Evolutionary conservation across 2,888 invertebrate genomes (phyloP).

Genomic region (Chaetogeoica ovagalla): DNA sequence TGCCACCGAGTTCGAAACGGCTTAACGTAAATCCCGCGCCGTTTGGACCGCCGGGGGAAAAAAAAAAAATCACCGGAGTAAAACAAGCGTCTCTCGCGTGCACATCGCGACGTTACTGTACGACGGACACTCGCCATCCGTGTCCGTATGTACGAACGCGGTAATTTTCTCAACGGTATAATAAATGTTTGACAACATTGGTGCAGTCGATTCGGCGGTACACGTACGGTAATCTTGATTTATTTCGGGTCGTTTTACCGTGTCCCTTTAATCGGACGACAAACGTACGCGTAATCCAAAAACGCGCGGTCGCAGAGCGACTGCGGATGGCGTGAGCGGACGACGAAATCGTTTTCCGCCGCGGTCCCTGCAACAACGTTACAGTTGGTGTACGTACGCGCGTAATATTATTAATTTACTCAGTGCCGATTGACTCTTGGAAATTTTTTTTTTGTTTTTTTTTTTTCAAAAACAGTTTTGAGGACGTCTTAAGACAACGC

Average conservation of each 20-base stretch:
- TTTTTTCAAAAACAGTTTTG: no score
- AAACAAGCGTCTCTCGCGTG: background rate
- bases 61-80: background rate
- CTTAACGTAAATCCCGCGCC: slow-evolving; percentile 23
- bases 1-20: slow-evolving; percentile 30
- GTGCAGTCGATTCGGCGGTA: slow-evolving; percentile 13
- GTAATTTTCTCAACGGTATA: slow-evolving; percentile 17
- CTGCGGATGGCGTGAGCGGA: background rate
- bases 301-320: background rate
- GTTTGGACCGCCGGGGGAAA: background rate
- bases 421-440: no score
- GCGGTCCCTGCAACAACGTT: background rate
- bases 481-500: no score
- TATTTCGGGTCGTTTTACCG: slow-evolving; percentile 38
- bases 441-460: no score
- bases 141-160: background rate
- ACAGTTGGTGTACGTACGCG: background rate
- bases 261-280: slow-evolving; percentile 29
- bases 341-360: background rate
- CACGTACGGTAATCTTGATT: slow-evolving; percentile 35
- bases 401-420: background rate
- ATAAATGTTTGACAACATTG: slow-evolving; percentile 37
- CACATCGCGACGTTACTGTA: background rate
- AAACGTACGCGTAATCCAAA: slow-evolving; percentile 17
- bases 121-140: no score